These are phyloP conservation scores for Chelon auratus DNA, from an alignment of 2,797 vertebrate species.

Conservation along the genomic window DNA sequence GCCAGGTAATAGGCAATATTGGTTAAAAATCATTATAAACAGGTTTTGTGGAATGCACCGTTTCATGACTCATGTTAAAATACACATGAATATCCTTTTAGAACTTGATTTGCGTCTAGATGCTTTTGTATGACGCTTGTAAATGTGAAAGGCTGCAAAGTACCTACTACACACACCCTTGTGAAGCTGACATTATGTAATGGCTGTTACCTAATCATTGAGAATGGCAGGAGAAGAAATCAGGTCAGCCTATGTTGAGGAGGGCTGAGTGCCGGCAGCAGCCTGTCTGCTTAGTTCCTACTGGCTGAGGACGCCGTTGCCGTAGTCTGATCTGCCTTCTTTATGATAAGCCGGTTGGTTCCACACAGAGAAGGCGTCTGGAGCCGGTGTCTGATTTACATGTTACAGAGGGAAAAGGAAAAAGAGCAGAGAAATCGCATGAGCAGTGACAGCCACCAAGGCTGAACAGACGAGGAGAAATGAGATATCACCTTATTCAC, in stretches of 20 bases:
- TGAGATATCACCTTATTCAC: no score
- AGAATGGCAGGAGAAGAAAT: conserved; percentile 70
- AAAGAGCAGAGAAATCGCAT: neutral
- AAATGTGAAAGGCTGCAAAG: conserved; percentile 38
- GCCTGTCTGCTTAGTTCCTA: conserved; percentile 43
- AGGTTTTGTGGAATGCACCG: no score
- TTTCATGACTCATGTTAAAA: neutral
- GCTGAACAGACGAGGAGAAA: neutral
- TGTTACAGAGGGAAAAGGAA: neutral
- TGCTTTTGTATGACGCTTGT: neutral
- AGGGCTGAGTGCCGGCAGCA: conserved; percentile 24
- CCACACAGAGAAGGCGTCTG: neutral
- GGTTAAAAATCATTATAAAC: neutral
- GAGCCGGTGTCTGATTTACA: neutral
- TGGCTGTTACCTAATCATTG: conserved; percentile 78
- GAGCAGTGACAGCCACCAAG: neutral
- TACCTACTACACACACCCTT: conserved; percentile 63
- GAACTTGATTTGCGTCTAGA: neutral
- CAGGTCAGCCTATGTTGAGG: conserved; percentile 70
- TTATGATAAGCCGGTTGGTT: conserved; percentile 30
- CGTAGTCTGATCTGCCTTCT: conserved; percentile 38
- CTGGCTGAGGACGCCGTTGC: conserved; percentile 38
- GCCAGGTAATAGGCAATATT: neutral
- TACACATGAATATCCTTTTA: neutral
- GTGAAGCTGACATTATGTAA: conserved; percentile 80